Evolutionary conservation across 2,888 invertebrate species (phyloP).

Genomic region (Noctua comes): DNA sequence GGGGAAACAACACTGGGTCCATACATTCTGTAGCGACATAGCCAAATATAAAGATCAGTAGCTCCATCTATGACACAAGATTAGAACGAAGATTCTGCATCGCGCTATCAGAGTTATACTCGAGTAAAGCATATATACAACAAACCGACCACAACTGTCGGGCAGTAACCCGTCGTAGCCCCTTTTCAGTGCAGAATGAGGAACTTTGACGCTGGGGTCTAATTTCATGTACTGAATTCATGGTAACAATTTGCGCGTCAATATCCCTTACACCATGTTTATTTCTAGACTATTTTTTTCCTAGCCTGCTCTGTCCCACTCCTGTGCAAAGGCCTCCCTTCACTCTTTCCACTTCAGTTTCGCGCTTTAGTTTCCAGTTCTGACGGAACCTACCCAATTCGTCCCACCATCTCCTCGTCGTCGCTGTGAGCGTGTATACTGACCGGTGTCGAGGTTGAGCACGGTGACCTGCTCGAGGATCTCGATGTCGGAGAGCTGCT

Average conservation of each 20-base stretch:
- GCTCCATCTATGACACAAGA: background rate
- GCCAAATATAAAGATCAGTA: background rate
- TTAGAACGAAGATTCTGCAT: background rate
- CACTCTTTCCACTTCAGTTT: too few species aligned
- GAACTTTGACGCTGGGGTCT: background rate
- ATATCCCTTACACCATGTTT: too few species aligned
- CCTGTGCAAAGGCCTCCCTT: too few species aligned
- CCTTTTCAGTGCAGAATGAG: background rate
- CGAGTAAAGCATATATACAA: too few species aligned
- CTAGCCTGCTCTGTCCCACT: too few species aligned
- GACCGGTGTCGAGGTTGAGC: conserved; percentile 93
- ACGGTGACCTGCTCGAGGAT: conserved; percentile 97
- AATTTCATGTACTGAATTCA: background rate
- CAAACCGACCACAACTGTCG: background rate
- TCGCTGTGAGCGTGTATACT: background rate
- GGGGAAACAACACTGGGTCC: background rate
- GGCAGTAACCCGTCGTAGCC: background rate
- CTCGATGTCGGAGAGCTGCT: conserved; percentile 96
- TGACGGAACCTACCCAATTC: too few species aligned
- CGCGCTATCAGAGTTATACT: too few species aligned
- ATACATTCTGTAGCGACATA: background rate
- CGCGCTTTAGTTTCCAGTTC: too few species aligned
- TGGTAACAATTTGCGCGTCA: background rate
- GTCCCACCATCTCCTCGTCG: too few species aligned
- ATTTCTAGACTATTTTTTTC: background rate